Evolutionary conservation across 2,888 invertebrate genomes (phyloP), one percentile per base, ranked within the genome.

Genomic region (Eupithecia insigniata): DNA sequence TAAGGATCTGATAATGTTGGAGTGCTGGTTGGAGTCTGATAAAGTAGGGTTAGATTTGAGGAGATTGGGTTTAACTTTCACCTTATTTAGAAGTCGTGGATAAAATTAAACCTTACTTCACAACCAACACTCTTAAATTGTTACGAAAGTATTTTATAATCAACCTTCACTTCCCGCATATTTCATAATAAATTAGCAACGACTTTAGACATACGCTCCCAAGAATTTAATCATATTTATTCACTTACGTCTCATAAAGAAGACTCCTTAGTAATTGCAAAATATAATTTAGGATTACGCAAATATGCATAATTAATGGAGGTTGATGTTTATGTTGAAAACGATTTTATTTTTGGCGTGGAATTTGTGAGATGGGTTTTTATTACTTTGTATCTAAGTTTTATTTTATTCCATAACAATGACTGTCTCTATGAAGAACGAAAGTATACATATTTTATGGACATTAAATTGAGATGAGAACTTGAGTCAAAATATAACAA

Each of bases 81-180:
- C 79, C 46, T 32, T 78, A 18, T 16, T 61, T 2, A 16, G 81
- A 82, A 80, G 70, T 43, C 18, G 43, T 43, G 18, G 6, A 18
- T 43, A 12, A 43, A 43, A 7, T 43, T 7, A 43, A 43, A n/a
- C n/a, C n/a, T 46, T n/a, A n/a, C 18, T 43, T 43, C n/a, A 46
- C 7, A 46, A 51, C 46, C 46, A 22, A 51, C 46, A 8, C 8
- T 51, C 46, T n/a, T 51, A 67, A 70, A 67, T 77, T 78, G 78
- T 73, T 79, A 80, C 79, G 80, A 83, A 85, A 87, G 86, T 86
- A 86, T 87, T 89, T 84, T 82, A 83, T 84, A 82, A 79, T 80
- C 87, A 84, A 76, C n/a, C n/a, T 85, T 85, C 73, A 79, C 70
- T 80, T 82, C 84, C 80, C 80, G 81, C 67, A 70, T 85, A 86